Evolutionary conservation across 2,888 invertebrate species (phyloP).

Genomic region (Tanypteryx hageni): DNA sequence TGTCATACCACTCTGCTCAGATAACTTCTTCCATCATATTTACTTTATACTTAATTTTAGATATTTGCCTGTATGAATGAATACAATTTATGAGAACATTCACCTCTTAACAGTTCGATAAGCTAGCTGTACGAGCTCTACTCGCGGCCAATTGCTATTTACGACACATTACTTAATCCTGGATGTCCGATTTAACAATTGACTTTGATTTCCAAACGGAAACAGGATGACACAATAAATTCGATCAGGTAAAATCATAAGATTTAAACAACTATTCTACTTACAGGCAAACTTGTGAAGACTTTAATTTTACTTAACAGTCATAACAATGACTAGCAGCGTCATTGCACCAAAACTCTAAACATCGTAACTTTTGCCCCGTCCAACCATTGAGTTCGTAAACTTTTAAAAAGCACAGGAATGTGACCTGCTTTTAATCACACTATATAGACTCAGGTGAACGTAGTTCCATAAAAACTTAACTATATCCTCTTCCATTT

Average conservation of each 20-base stretch:
- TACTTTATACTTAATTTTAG: not conserved
- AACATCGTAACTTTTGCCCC: not conserved
- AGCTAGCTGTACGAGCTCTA: not conserved
- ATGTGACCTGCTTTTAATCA: too few species aligned
- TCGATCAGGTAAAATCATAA: not conserved
- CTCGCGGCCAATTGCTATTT: conserved; percentile 40
- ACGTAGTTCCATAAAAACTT: not conserved
- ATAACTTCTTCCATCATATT: not conserved
- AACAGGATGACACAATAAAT: not conserved
- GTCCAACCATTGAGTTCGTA: not conserved
- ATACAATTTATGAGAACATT: conserved; percentile 23
- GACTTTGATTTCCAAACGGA: not conserved
- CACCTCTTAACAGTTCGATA: not conserved
- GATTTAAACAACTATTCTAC: not conserved
- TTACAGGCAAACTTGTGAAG: not conserved
- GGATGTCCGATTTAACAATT: not conserved
- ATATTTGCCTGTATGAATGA: not conserved
- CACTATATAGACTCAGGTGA: not conserved
- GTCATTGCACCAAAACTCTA: not conserved
- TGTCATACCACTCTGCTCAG: not conserved
- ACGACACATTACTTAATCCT: conserved; percentile 34
- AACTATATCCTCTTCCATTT: conserved; percentile 43
- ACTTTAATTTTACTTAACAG: conserved; percentile 5
- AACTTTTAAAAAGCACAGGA: too few species aligned
- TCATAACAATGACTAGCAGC: conserved; percentile 36